phyloP scores from a whole-genome alignment of 2,113 vertebrate genomes.

The Chaetorhynchus papuensis region DNA sequence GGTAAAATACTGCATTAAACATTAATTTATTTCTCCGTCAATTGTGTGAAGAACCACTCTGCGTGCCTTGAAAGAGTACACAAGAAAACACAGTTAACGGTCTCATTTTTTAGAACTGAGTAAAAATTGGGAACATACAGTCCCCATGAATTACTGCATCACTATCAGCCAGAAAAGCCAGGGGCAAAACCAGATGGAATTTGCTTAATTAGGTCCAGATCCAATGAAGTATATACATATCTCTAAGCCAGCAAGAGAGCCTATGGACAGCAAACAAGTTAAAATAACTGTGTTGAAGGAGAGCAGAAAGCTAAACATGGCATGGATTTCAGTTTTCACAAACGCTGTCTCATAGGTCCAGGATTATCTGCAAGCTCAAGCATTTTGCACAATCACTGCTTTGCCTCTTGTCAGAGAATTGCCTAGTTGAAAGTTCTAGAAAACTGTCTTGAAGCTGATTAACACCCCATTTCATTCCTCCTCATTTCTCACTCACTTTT shows the following conservation, averaged over 20 bases:
- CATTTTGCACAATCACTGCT: background rate
- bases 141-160: background rate
- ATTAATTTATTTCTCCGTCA: background rate
- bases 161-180: background rate
- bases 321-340: background rate
- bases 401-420: background rate
- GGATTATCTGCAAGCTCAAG: background rate
- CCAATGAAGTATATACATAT: background rate
- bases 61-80: background rate
- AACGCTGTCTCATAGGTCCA: background rate
- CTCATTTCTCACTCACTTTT: background rate
- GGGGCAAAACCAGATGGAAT: background rate
- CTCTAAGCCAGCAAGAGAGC: background rate
- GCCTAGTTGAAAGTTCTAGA: background rate
- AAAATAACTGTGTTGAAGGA: background rate
- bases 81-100: background rate
- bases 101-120: background rate
- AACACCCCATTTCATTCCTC: background rate
- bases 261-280: background rate
- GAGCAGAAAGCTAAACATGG: background rate
- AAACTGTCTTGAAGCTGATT: background rate
- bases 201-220: constrained; percentile 4
- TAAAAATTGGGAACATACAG: background rate
- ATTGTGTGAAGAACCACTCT: background rate
- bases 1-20: background rate